These are phyloP conservation scores for Drosophila gunungcola DNA, from an alignment of 1,140 invertebrate species.

Conservation along the genomic window DNA sequence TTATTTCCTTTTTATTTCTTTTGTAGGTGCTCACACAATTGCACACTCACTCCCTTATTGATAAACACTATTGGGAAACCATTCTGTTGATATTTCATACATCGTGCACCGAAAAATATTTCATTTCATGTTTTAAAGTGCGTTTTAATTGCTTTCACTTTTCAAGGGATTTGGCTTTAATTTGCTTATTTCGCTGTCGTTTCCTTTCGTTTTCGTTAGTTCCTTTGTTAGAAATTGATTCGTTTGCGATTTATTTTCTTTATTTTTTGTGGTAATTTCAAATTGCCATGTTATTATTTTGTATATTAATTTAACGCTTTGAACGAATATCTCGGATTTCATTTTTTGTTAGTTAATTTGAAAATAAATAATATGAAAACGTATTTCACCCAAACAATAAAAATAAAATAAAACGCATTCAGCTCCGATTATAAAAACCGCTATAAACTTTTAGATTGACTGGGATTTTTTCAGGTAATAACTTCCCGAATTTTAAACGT, in stretches of 20 bases:
- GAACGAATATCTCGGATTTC: not conserved
- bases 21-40: conserved; percentile 38
- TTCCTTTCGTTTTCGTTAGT: conserved; percentile 12
- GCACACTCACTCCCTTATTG: conserved; percentile 36
- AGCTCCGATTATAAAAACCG: no score
- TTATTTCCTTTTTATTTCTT: conserved; percentile 15
- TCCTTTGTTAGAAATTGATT: conserved; percentile 23
- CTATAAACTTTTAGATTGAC: no score
- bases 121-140: conserved; percentile 21
- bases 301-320: no score
- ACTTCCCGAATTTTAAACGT: no score
- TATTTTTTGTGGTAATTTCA: conserved; percentile 2
- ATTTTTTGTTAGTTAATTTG: conserved; percentile 6
- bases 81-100: conserved; percentile 48
- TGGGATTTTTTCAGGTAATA: no score
- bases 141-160: conserved; percentile 33
- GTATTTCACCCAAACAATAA: no score
- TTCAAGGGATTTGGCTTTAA: conserved; percentile 11
- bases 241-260: conserved; percentile 26
- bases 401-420: no score
- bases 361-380: no score
- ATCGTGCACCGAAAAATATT: conserved; percentile 39
- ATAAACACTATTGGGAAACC: conserved; percentile 25
- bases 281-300: not conserved
- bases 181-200: conserved; percentile 24